Conservation (phyloP, 2,888 invertebrate genomes). For the Galerucella calmariensis region DNA sequence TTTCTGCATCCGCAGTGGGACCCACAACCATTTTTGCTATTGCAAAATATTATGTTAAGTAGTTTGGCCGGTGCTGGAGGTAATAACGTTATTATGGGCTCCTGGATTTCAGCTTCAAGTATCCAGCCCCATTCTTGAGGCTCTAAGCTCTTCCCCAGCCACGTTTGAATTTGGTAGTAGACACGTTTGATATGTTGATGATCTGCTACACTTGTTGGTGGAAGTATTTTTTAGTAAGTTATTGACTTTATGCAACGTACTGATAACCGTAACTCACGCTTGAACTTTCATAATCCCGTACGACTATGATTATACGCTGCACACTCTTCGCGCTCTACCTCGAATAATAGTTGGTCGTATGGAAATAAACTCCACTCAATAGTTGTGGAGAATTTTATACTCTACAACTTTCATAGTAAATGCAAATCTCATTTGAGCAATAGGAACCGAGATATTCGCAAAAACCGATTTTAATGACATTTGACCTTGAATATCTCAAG, state of each 20-base stretch:
- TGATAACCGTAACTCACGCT: conserved; percentile 1
- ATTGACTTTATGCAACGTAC: conserved; percentile 3
- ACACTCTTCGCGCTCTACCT: conserved; percentile 13
- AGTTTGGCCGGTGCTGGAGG: not conserved
- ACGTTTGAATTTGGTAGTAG: conserved; percentile 10
- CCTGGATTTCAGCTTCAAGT: conserved; percentile 53
- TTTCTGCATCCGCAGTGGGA: conserved; percentile 52
- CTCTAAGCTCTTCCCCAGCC: conserved; percentile 29
- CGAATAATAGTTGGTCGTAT: conserved; percentile 6
- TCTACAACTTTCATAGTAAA: conserved; percentile 31
- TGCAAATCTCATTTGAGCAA: conserved; percentile 18
- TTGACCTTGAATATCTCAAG: conserved; percentile 24
- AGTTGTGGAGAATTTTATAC: conserved; percentile 28
- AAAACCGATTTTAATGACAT: not conserved
- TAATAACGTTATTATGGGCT: conserved; percentile 49
- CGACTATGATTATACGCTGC: not conserved
- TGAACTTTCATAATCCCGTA: not conserved
- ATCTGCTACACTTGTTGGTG: conserved; percentile 54
- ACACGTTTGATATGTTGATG: conserved; percentile 55
- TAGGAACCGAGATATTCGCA: conserved; percentile 1
- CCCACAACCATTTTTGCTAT: conserved; percentile 47
- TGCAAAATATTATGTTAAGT: not conserved
- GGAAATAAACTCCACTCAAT: not conserved
- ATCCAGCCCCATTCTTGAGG: conserved; percentile 48
- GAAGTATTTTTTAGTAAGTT: conserved; percentile 43